Evolutionary conservation across 2,888 invertebrate species (phyloP).

Genomic region (Drosophila incognita): DNA sequence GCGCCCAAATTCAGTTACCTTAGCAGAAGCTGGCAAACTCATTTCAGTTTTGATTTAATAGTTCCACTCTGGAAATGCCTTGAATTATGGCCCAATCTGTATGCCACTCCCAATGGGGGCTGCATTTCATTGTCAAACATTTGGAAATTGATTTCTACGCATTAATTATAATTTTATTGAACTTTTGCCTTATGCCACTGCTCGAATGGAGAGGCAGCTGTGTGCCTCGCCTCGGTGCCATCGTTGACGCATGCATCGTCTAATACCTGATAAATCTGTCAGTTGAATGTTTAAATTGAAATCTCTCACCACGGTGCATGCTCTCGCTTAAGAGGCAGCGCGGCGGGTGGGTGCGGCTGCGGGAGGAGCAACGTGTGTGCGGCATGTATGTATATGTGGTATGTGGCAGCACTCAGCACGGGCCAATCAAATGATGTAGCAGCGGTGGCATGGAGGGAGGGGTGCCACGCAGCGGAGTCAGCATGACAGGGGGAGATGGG

Average conservation of each 20-base stretch:
- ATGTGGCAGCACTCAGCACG: slow-evolving; percentile 53
- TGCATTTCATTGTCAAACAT: slow-evolving; percentile 7
- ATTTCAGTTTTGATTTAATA: neutral
- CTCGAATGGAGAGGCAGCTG: neutral
- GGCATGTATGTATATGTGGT: neutral
- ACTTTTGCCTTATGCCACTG: slow-evolving; percentile 12
- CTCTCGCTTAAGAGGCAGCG: slow-evolving; percentile 47
- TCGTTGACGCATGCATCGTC: slow-evolving; percentile 75
- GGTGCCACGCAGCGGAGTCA: neutral
- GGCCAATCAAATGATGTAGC: slow-evolving; percentile 38
- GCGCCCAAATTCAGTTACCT: neutral
- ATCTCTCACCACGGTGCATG: slow-evolving; percentile 76
- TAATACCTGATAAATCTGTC: slow-evolving; percentile 84
- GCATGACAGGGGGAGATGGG: slow-evolving; percentile 10
- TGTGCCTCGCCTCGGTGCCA: slow-evolving; percentile 14
- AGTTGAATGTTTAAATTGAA: slow-evolving; percentile 81
- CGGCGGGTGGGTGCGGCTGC: slow-evolving; percentile 18
- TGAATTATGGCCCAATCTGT: neutral
- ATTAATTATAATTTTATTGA: slow-evolving; percentile 57
- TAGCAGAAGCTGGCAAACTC: neutral
- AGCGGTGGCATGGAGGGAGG: neutral
- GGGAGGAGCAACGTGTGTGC: neutral
- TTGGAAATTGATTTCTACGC: slow-evolving; percentile 21
- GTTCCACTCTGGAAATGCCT: neutral
- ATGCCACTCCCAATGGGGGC: neutral